A percentile compares a stretch with the other conserved stretches of the same genome.
Evolutionary conservation across 1,140 invertebrate species (phyloP).

Genomic region (Drosophila pachea): DNA sequence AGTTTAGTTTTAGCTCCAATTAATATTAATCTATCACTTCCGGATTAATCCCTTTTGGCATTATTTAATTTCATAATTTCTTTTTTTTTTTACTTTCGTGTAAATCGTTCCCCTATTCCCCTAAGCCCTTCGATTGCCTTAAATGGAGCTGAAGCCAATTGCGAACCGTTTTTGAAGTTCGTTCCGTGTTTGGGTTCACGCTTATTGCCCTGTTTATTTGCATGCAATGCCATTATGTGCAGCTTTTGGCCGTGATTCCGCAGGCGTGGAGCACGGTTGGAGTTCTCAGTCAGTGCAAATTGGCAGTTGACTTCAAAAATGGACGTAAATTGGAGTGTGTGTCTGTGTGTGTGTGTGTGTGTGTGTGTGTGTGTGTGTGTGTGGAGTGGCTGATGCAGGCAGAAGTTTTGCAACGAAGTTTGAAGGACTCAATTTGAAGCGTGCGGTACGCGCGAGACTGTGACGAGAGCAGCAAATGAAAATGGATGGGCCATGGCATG

Average conservation of each 20-base stretch:
- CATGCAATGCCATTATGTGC: slow-evolving; percentile 63
- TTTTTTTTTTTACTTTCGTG: too few species aligned
- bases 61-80: too few species aligned
- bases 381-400: slow-evolving; percentile 27
- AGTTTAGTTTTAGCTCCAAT: too few species aligned
- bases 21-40: too few species aligned
- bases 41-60: too few species aligned
- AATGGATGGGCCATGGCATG: slow-evolving; percentile 6
- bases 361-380: not conserved
- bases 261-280: too few species aligned
- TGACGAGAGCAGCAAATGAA: slow-evolving; percentile 43
- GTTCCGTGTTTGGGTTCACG: slow-evolving; percentile 43
- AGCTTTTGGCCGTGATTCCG: slow-evolving; percentile 24
- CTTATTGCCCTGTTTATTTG: slow-evolving; percentile 65
- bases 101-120: not conserved
- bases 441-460: slow-evolving; percentile 55
- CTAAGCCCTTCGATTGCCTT: slow-evolving; percentile 11
- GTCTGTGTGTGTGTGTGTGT: slow-evolving; percentile 25
- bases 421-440: slow-evolving; percentile 68
- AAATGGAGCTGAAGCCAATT: slow-evolving; percentile 20
- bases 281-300: slow-evolving; percentile 46
- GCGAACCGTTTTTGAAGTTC: slow-evolving; percentile 45
- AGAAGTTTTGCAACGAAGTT: slow-evolving; percentile 59
- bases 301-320: slow-evolving; percentile 72
- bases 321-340: slow-evolving; percentile 63